Base-by-base conservation (phyloP, 2,113 vertebrate species). In the Eulemur rufifrons region DNA sequence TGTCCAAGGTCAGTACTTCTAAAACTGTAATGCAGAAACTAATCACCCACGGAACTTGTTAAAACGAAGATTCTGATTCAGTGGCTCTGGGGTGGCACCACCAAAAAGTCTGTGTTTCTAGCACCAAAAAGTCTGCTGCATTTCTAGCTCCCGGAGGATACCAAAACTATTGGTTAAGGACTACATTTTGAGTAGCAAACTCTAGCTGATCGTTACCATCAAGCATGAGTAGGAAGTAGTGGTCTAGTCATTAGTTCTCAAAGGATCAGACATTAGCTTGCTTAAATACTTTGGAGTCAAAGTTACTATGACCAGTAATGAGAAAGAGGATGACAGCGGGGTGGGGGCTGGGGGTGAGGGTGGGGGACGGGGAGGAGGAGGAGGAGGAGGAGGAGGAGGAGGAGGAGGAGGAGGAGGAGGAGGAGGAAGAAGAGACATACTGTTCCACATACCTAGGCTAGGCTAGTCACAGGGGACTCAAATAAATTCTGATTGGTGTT, bases 331-430 rank as follows among this genome's bases (percentile, higher is more conserved):
- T 39, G 39, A 39, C 39, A 39, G 39, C 39, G 23, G 59, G 8
- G 27, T 2, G 9, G 59, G 84, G 32, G 6, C 39, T 80, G 12
- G 34, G 1, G 18, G 5, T 14, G 6, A 6, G 3, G 17, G 14
- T 14, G 5, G 2, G 34, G 11, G 5, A 32, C 15, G 14, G 7
- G 14, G 32, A n/a, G 9, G 15, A 14, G 34, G 2, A n/a, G 18
- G 10, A 78, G 5, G 9, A 47, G 73, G 12, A 59, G 27, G 23
- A 52, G 42, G 23, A 14, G 5, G 9, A 47, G 73, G 12, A 59
- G 27, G 23, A 52, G 14, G 32, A n/a, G 9, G 15, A 14, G 34
- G 2, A n/a, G 18, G 10, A 78, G 5, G 9, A 47, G 73, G 12
- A 59, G 27, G 23, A 52, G 42, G 23, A 14, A 47, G 15, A 25